phyloP scores from a whole-genome alignment of 2,113 vertebrate species.

The Lophius piscatorius region DNA sequence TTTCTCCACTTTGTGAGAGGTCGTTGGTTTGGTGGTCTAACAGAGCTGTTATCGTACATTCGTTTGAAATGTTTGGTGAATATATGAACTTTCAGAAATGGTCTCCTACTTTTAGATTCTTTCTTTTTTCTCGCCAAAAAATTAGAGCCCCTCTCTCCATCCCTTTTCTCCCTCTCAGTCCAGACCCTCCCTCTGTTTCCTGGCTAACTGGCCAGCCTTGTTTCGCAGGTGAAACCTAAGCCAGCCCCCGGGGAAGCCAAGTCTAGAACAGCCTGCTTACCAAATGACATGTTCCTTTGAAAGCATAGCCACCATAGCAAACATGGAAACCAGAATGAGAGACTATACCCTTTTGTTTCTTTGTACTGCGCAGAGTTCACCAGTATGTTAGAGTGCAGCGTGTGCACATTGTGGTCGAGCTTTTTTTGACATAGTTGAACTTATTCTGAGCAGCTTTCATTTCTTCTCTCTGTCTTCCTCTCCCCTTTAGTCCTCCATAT shows the following conservation, averaged over 20 bases:
- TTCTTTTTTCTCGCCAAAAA: too few relatives aligned
- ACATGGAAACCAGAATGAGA: slow-evolving; percentile 1
- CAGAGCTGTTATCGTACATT: background rate
- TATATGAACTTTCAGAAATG: background rate
- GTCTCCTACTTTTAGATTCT: slow-evolving; percentile 10
- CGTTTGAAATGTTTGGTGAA: background rate
- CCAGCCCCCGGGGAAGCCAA: slow-evolving; percentile 51
- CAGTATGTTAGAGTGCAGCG: too few relatives aligned
- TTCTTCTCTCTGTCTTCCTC: slow-evolving; percentile 27
- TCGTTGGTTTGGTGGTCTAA: background rate
- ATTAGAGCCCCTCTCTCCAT: background rate
- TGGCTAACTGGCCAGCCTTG: slow-evolving; percentile 36
- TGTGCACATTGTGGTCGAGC: too few relatives aligned
- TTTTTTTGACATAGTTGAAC: slow-evolving; percentile 2
- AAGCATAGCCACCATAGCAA: slow-evolving; percentile 2
- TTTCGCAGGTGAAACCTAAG: slow-evolving; percentile 68
- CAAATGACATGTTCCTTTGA: slow-evolving; percentile 22
- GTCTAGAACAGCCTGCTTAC: slow-evolving; percentile 26
- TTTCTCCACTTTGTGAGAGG: background rate
- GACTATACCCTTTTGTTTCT: slow-evolving; percentile 21
- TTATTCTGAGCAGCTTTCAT: background rate
- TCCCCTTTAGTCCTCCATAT: background rate
- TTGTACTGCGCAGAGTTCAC: background rate
- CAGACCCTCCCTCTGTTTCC: slow-evolving; percentile 6
- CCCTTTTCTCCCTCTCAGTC: slow-evolving; percentile 1